Percentiles rank a stretch among this genome's conserved stretches.
phyloP scores from a whole-genome alignment of 2,113 vertebrate species.

The Planiliza haematocheilus region DNA sequence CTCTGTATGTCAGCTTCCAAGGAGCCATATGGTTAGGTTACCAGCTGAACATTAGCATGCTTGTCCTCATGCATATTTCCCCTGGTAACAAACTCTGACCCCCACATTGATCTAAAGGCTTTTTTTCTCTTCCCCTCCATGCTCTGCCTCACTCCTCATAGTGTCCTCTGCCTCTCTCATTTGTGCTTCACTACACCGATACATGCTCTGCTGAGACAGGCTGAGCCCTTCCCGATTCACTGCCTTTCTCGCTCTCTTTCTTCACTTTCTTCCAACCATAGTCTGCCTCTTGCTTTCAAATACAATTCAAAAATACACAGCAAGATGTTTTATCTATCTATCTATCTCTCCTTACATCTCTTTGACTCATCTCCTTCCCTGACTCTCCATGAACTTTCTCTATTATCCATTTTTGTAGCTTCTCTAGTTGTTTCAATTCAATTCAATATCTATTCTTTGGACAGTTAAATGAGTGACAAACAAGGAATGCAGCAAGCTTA shows the following conservation, averaged over 20 bases:
- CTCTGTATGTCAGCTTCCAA: no score
- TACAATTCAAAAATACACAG: no score
- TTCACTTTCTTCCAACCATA: not conserved
- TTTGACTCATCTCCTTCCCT: no score
- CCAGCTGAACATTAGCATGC: constrained; percentile 6
- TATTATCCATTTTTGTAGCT: no score
- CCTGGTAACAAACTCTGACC: constrained; percentile 15
- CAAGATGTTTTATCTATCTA: no score
- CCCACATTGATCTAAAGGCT: not conserved
- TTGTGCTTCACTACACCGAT: constrained; percentile 22
- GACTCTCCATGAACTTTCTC: no score
- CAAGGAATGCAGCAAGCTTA: not conserved
- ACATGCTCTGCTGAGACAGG: not conserved
- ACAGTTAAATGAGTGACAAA: not conserved
- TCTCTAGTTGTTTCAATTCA: no score
- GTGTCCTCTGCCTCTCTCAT: constrained; percentile 6
- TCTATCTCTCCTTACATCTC: no score
- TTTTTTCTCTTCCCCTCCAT: not conserved
- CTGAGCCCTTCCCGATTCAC: constrained; percentile 19
- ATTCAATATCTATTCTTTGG: constrained; percentile 8
- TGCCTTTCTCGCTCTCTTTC: not conserved
- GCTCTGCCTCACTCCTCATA: not conserved
- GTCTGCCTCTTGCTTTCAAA: no score
- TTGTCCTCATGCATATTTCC: not conserved
- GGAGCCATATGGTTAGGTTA: not conserved